These are phyloP conservation scores for Prinia subflava DNA, from an alignment of 2,113 vertebrate species.

Conservation along the genomic window DNA sequence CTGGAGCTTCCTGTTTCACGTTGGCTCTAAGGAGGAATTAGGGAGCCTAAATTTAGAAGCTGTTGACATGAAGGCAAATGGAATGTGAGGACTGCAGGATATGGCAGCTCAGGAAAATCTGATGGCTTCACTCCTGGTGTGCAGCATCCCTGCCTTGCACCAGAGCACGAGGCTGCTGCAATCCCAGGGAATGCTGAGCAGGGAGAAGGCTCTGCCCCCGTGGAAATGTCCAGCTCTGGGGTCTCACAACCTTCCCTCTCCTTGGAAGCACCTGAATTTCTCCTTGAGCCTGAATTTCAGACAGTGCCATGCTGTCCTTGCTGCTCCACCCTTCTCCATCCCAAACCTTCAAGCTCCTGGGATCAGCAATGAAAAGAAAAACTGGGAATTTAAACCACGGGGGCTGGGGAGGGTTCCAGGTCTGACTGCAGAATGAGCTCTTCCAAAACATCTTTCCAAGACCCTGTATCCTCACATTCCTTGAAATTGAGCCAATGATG, in stretches of 20 bases:
- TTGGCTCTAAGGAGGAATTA: neutral
- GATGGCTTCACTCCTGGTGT: neutral
- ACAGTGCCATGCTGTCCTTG: fast-evolving
- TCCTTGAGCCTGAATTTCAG: neutral
- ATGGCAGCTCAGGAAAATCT: neutral
- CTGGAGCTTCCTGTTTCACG: neutral
- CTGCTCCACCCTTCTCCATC: neutral
- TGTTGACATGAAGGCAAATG: neutral
- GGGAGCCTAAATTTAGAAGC: conserved; percentile 18
- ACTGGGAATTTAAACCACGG: neutral
- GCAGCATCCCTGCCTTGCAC: neutral
- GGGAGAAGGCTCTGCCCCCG: neutral
- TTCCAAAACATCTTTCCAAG: neutral
- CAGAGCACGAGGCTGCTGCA: neutral
- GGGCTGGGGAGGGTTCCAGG: neutral
- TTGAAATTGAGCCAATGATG: neutral
- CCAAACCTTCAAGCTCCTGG: neutral
- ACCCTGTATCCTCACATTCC: neutral
- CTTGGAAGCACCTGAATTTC: neutral
- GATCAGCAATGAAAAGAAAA: neutral
- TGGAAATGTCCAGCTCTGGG: fast-evolving
- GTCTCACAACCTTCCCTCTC: neutral
- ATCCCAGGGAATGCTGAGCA: neutral
- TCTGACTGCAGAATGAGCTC: neutral
- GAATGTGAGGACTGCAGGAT: neutral